Evolutionary conservation across 2,113 vertebrate genomes (phyloP), one percentile per base, ranked within the genome.

Genomic region (Dolichallabes microphthalmus): DNA sequence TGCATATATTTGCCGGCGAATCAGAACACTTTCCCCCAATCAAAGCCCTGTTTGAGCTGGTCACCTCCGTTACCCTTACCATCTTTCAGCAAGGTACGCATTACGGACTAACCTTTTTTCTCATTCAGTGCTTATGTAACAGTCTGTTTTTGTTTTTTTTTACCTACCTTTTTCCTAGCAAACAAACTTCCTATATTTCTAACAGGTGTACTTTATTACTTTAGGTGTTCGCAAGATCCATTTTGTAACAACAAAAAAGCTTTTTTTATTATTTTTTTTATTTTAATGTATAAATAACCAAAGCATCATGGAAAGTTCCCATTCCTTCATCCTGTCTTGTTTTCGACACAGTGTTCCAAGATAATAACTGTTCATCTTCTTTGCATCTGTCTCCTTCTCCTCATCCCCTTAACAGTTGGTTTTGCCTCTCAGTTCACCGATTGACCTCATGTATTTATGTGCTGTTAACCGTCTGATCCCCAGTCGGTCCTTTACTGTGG

Each of bases 21-120:
- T 96, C 97, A 53, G 96, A 95, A 87, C 96, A 99, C 94, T 99
- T 99, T 89, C 96, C 97, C 84, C 98, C 98, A 85, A 97, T 99
- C 90, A 98, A 99, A 94, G 96, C 97, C 86, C 97, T 99, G 89
- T 99, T 99, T 95, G 95, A 99, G 93, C 95, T 98, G 27, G 97
- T 98, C 94, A 98, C 97, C 88, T 98, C 98, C n/a, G 95, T 99
- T 92, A 99, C 98, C 5, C 95, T 99, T 90, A 96, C 96, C 89
- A 96, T 99, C 91, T 99, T 99, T 94, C 98, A 99, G 92, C 98
- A 99, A 99, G 98, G 98, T 99, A 98, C 8, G 82, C 27, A 22
- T 68, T 22, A 19, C 64, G 52, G 35, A 53, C 30, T 22, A 10
- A 7, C 19, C 7, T 7, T 7, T 66, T 61, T 86, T 74, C 22